Evolutionary conservation across 2,888 invertebrate genomes (phyloP).

Genomic region (Dasypogon diadema): DNA sequence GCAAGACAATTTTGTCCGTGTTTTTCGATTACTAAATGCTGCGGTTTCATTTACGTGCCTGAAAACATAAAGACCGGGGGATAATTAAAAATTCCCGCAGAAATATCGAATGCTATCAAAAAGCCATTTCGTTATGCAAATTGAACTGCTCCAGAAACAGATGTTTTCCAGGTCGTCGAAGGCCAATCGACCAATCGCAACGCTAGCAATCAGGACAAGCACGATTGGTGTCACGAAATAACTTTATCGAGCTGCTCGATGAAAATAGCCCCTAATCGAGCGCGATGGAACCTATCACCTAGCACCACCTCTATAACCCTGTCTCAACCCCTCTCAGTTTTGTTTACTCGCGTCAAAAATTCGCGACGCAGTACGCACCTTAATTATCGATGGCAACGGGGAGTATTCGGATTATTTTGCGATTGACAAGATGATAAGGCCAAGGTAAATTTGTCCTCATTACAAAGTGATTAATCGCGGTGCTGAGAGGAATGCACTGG

Average conservation of each 20-base stretch:
- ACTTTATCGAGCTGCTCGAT: conserved; percentile 30
- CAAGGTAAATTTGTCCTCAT: conserved; percentile 54
- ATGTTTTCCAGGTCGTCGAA: not conserved
- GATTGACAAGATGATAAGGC: conserved; percentile 46
- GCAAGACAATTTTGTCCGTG: not conserved
- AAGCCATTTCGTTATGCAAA: conserved; percentile 50
- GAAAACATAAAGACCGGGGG: not conserved
- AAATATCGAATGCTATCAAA: not conserved
- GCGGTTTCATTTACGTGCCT: not conserved
- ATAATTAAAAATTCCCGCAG: conserved; percentile 29
- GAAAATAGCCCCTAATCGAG: not conserved
- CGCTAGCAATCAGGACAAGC: conserved; percentile 9
- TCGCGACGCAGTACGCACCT: not conserved
- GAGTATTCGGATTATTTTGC: conserved; percentile 47
- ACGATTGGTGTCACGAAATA: conserved; percentile 4
- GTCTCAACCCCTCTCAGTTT: not conserved
- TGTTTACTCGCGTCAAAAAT: not conserved
- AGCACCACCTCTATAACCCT: not conserved
- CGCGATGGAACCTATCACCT: not conserved
- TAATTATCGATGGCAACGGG: conserved; percentile 33
- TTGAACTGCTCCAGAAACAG: conserved; percentile 25
- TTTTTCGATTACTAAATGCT: conserved; percentile 21
- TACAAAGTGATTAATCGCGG: conserved; percentile 52
- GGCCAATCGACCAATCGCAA: conserved; percentile 13
- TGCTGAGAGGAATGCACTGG: conserved; percentile 51